These are phyloP conservation scores for Hypselothyrea guttata DNA, from an alignment of 2,888 invertebrate genomes.

Conservation along the genomic window DNA sequence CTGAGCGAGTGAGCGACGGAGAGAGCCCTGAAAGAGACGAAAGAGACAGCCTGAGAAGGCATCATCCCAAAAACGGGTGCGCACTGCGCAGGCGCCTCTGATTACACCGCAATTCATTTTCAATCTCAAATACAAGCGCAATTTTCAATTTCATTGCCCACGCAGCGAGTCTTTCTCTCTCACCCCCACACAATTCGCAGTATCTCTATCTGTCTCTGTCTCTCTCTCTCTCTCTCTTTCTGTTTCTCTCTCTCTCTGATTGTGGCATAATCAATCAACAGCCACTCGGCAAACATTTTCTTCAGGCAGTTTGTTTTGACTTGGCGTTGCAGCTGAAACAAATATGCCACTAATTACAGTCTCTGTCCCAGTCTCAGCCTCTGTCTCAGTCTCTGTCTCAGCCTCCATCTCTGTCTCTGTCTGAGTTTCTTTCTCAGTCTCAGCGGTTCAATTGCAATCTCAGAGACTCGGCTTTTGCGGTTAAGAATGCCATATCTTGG, in stretches of 20 bases:
- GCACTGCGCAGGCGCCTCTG: slow-evolving; percentile 73
- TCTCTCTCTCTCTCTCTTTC: not conserved
- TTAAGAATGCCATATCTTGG: slow-evolving; percentile 69
- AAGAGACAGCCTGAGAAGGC: slow-evolving; percentile 12
- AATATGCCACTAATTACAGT: slow-evolving; percentile 77
- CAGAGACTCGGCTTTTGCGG: slow-evolving; percentile 53
- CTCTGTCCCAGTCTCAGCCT: slow-evolving; percentile 29
- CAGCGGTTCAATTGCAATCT: slow-evolving; percentile 15
- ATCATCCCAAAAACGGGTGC: slow-evolving; percentile 59
- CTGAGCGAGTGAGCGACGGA: not conserved
- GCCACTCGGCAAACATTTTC: slow-evolving; percentile 31
- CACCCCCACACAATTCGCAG: too few species aligned
- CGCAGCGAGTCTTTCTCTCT: slow-evolving; percentile 38
- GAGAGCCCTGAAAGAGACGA: not conserved
- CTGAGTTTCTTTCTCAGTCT: slow-evolving; percentile 14
- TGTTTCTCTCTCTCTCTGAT: not conserved
- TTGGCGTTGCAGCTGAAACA: slow-evolving; percentile 68
- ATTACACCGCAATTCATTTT: slow-evolving; percentile 62
- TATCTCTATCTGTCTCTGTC: not conserved
- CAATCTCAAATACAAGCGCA: slow-evolving; percentile 40
- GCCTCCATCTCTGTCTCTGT: slow-evolving; percentile 31
- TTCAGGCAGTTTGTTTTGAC: slow-evolving; percentile 57
- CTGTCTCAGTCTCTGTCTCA: slow-evolving; percentile 9
- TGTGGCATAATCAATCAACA: slow-evolving; percentile 69
- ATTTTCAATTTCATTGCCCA: slow-evolving; percentile 58